phyloP scores from a whole-genome alignment of 1,140 invertebrate genomes.

The Aphelinus certus region DNA sequence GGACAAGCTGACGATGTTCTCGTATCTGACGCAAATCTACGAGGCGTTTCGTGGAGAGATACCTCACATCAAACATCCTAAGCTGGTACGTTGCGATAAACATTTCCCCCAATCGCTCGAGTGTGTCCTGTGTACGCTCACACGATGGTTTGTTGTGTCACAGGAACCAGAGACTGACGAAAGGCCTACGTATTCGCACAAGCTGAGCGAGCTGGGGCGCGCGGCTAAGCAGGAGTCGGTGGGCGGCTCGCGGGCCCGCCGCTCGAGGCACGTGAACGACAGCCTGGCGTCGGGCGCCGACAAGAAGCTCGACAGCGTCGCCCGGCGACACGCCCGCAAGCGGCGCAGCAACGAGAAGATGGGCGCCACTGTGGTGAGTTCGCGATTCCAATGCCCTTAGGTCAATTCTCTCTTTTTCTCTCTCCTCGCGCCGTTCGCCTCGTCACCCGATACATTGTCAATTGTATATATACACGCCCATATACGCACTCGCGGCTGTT shows the following conservation, averaged over 20 bases:
- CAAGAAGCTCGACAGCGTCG: constrained; percentile 50
- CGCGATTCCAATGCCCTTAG: constrained; percentile 1
- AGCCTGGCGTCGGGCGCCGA: constrained; percentile 51
- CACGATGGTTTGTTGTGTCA: not conserved
- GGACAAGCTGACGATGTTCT: constrained; percentile 81
- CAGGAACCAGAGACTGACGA: constrained; percentile 61
- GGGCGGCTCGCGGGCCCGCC: constrained; percentile 45
- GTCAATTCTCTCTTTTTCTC: no score
- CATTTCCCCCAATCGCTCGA: not conserved
- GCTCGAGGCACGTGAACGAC: constrained; percentile 56
- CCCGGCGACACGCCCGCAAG: constrained; percentile 63
- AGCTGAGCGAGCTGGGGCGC: constrained; percentile 59
- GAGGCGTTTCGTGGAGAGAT: constrained; percentile 85
- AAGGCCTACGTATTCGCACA: constrained; percentile 53
- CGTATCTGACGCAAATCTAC: constrained; percentile 89
- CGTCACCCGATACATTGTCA: no score
- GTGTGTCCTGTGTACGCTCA: not conserved
- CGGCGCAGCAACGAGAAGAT: constrained; percentile 67
- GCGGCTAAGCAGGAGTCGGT: constrained; percentile 54
- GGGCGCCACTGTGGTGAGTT: constrained; percentile 67
- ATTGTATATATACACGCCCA: no score
- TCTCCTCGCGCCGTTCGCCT: no score
- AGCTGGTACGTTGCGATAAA: constrained; percentile 69
- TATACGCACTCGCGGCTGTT: no score
- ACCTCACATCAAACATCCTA: constrained; percentile 81